These are phyloP conservation scores for Regulus satrapa DNA, from an alignment of 2,113 vertebrate genomes.

Conservation along the genomic window DNA sequence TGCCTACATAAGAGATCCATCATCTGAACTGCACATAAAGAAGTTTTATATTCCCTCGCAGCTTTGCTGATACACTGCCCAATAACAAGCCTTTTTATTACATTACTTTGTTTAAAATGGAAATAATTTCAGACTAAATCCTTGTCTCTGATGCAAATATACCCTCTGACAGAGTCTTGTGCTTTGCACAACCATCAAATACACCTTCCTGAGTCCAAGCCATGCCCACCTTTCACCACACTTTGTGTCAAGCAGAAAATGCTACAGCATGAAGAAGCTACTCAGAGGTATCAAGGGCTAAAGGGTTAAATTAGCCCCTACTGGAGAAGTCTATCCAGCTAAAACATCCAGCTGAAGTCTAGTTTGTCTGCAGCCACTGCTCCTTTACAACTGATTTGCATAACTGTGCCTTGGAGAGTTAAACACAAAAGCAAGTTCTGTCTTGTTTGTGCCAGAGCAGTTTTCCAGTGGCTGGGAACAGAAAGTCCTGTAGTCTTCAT, in stretches of 20 bases:
- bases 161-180: accelerated
- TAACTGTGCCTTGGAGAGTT: conserved; percentile 47
- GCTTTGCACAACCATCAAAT: background rate
- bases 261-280: background rate
- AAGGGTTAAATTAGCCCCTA: background rate
- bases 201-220: background rate
- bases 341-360: background rate
- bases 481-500: background rate
- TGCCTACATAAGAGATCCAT: background rate
- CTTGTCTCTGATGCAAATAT: background rate
- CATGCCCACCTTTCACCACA: background rate
- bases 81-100: background rate
- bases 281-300: background rate
- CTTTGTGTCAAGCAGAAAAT: background rate
- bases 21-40: background rate
- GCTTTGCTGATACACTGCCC: background rate
- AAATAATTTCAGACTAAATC: background rate
- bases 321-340: background rate
- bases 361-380: conserved; percentile 25
- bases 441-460: conserved; percentile 38
- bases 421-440: conserved; percentile 1
- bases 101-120: background rate
- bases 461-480: conserved; percentile 37
- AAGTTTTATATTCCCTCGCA: background rate
- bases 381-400: conserved; percentile 30